Evolutionary conservation across 30 jellyfish, hydroid and myxozoan genomes (phyloP), one percentile per base, ranked within the genome.

Genomic region (Cassiopea xamachana): DNA sequence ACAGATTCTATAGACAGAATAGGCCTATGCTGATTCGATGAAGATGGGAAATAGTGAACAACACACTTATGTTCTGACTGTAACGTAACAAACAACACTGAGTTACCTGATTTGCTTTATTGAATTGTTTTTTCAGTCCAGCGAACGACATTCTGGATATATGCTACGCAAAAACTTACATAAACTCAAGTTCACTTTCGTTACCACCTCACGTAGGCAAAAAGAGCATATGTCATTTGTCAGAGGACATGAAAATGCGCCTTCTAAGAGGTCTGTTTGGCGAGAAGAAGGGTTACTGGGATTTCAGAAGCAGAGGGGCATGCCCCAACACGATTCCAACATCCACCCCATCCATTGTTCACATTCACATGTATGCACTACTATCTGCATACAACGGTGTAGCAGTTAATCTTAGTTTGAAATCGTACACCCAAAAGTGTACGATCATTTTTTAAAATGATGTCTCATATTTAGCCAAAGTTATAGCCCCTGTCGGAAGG

Each of bases 41-140:
- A 55, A 3, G 64, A 55, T 10, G 12, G 7, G 7, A 55, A 10
- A 6, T 55, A 10, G 10, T 6, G 12, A 55, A 6, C 64, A 55
- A 3, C 64, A 55, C 64, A 55, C 64, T 10, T 55, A 10, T 10
- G 64, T 55, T 55, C 64, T 6, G 12, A 55, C 7, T 55, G 7
- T 10, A 10, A 55, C 7, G 12, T 10, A 6, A 71, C 4, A 71
- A 71, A 14, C 27, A 10, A 71, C 18, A 55, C 55, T 71, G 15
- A 1, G n/a, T 50, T 89, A 93, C 98, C 98, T 93, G 98, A 58
- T 90, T 93, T 10, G 98, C 94, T 93, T 93, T 93, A 86, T 93
- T 93, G 45, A 86, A 82, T 74, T 93, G 98, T 71, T 93, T 93
- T 84, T 88, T 93, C 14, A 93, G 83, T 60, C 98, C 98, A 7